A percentile compares a stretch with the other conserved stretches of the same genome.
Conservation (phyloP, 1,140 invertebrate genomes). For the Drosophila novamexicana region DNA sequence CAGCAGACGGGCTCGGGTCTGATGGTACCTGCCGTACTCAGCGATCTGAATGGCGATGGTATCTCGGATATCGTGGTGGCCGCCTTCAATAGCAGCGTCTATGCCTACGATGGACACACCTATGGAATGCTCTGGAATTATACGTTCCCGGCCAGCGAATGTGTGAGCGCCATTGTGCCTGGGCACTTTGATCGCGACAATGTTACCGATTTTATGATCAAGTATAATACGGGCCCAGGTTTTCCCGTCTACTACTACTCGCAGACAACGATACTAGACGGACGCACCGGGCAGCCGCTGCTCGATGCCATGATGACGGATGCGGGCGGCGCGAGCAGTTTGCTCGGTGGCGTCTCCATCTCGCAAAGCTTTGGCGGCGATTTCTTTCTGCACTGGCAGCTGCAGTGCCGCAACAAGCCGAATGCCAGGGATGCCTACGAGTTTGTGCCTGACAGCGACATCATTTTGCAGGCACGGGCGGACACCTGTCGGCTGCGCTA, state of each 20-base stretch:
- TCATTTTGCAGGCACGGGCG: conserved; percentile 87
- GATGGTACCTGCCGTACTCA: conserved; percentile 89
- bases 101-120: conserved; percentile 90
- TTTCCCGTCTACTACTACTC: conserved; percentile 92
- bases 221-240: conserved; percentile 90
- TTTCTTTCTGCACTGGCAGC: conserved; percentile 83
- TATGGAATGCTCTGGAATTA: conserved; percentile 90
- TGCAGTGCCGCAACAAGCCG: conserved; percentile 74
- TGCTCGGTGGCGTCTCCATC: conserved; percentile 79
- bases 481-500: conserved; percentile 91
- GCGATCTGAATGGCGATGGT: conserved; percentile 91
- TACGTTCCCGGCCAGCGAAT: conserved; percentile 87
- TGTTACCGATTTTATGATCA: conserved; percentile 93
- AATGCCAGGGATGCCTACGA: conserved; percentile 88
- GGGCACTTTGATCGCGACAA: conserved; percentile 93
- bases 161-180: conserved; percentile 90
- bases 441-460: conserved; percentile 87
- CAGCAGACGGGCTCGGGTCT: conserved; percentile 84
- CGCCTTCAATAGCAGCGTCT: conserved; percentile 90
- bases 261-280: conserved; percentile 89
- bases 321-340: conserved; percentile 87
- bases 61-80: conserved; percentile 90
- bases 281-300: conserved; percentile 88
- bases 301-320: conserved; percentile 88
- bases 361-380: conserved; percentile 83